These are phyloP conservation scores for Lepidurus couesii DNA, from an alignment of 1,140 invertebrate genomes.

Conservation along the genomic window DNA sequence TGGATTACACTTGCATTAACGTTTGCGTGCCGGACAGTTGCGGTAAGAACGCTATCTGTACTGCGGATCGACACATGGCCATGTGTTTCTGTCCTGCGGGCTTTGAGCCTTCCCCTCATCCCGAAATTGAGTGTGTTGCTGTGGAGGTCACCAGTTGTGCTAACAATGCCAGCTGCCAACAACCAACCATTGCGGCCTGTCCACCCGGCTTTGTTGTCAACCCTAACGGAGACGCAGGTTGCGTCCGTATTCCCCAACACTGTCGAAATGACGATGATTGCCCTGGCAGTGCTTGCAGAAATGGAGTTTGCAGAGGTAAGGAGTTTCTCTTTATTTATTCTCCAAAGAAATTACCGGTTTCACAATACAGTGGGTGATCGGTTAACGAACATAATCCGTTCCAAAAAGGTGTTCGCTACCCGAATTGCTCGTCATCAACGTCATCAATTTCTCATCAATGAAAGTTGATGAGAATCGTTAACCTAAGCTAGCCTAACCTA, in stretches of 20 bases:
- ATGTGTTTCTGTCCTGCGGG: constrained; percentile 78
- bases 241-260: constrained; percentile 57
- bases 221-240: constrained; percentile 56
- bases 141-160: constrained; percentile 54
- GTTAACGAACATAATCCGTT: too few relatives aligned
- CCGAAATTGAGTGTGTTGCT: constrained; percentile 65
- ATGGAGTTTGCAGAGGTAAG: constrained; percentile 67
- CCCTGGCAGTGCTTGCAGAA: constrained; percentile 65
- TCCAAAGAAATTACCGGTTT: too few relatives aligned
- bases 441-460: too few relatives aligned
- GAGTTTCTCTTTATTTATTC: too few relatives aligned
- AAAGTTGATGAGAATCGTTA: too few relatives aligned
- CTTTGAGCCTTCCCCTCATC: constrained; percentile 66
- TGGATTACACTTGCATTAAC: constrained; percentile 73
- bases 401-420: too few relatives aligned
- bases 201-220: constrained; percentile 61
- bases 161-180: constrained; percentile 50
- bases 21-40: constrained; percentile 75
- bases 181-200: constrained; percentile 68
- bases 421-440: too few relatives aligned
- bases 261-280: constrained; percentile 72
- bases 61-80: constrained; percentile 72
- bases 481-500: too few relatives aligned
- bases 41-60: constrained; percentile 78
- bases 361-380: too few relatives aligned